Evolutionary conservation across 2,797 vertebrate species (phyloP), one percentile per base, ranked within the genome.

Genomic region (Diplodus sargus): DNA sequence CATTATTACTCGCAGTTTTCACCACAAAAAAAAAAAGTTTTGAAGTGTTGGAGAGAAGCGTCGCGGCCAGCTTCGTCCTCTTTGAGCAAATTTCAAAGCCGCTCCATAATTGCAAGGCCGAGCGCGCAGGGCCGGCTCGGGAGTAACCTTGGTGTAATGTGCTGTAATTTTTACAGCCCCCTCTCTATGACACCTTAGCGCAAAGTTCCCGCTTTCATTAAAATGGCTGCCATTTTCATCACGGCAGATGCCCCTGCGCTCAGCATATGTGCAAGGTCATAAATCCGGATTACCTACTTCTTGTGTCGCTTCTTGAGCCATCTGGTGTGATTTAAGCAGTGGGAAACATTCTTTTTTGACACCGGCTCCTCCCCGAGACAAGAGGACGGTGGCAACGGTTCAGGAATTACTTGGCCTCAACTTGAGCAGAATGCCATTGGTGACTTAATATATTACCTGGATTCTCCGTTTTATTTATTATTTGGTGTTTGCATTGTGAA

Each of bases 261-360:
- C 90, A 90, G 86, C 94, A 94, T 94, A 94, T 94, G 94, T 90
- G 90, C 86, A 73, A 87, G 88, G 92, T 93, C 88, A 89, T 93
- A 93, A 94, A 95, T 94, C 92, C 94, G 94, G 93, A 93, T 95
- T 93, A 93, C 85, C 87, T 70, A 70, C 87, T 87, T 78, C 90
- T 90, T 90, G 87, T 79, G 87, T 90, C 67, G 53, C 86, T 87
- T 85, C 90, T 88, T 86, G 23, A 70, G 86, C 94, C 93, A 94
- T 95, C 94, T 96, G 94, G 79, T 89, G 82, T 87, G 85, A 93
- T 92, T 92, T 88, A 90, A 85, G 89, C 70, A 65, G 72, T 43
- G 59, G 82, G 72, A 78, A 22, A 70, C 30, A 57, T 59, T 73
- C 39, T 64, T 74, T 42, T 72, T 70, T 42, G 52, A 76, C 80